Base-by-base conservation (phyloP, 1,140 invertebrate genomes). In the Drosophila willistoni region DNA sequence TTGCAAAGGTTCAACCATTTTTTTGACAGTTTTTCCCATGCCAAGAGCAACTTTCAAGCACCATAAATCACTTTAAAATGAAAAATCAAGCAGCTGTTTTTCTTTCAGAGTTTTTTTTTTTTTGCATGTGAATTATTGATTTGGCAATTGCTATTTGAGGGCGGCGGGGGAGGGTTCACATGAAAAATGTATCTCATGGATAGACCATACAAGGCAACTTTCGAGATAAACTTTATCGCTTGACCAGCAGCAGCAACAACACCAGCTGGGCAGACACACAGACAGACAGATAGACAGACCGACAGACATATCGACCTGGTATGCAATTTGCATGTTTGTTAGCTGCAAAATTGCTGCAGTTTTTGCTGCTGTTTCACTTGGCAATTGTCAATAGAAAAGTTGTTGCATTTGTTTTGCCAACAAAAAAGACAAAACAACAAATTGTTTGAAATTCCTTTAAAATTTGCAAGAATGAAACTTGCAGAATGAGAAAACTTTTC, bases 191-290 rank as follows among this genome's bases (percentile, higher is more conserved):
- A 89, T 89, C 79, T 77, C 76, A 87, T 51, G 79, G 79, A 57
- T 69, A 47, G 73, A 59, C 78, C 73, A 60, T 74, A 57, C 71
- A 60, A 64, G 70, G 63, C 54, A 84, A 78, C 84, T 81, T 87
- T 89, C 84, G 77, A 84, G 85, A 89, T 89, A 89, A 89, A 80
- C 55, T 87, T 83, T 86, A 83, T 87, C 79, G 74, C 78, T 51
- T 81, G 82, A 66, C 69, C 77, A 71, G 41, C 71, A 72, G 64
- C 64, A 75, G 51, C 72, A 68, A 67, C 76, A 68, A 63, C 63
- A 66, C 57, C 73, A 73, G 69, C 73, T 71, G 73, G 69, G 57
- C 42, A 74, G 77, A 59, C 68, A 39, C 55, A 79, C 19, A 36
- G 9, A 10, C 34, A 36, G 33, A 34, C 1, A 34, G 34, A 36